Conservation (phyloP, 2,797 vertebrate species). For the Peromyscus eremicus region DNA sequence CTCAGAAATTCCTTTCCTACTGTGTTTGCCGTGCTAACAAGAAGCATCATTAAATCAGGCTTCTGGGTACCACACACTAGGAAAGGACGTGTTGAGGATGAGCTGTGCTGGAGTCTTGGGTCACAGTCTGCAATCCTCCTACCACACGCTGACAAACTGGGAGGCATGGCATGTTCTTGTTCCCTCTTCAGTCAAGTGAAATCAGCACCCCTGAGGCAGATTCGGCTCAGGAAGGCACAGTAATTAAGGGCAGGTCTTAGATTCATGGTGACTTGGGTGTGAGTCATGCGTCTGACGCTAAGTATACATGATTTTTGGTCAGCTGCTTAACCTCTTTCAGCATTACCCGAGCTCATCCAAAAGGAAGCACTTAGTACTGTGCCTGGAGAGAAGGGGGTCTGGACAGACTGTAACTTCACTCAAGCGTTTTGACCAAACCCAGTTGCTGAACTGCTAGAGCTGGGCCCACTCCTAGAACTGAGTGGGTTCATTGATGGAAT, state of each 20-base stretch:
- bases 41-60: neutral
- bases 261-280: neutral
- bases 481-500: neutral
- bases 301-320: too few species aligned
- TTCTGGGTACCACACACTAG: neutral
- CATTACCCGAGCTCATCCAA: too few species aligned
- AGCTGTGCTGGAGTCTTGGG: neutral
- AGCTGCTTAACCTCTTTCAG: too few species aligned
- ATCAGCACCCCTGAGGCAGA: neutral
- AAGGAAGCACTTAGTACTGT: neutral
- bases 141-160: neutral
- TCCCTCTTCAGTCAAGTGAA: neutral
- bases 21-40: neutral
- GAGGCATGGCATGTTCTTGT: neutral
- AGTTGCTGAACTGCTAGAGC: neutral
- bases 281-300: neutral
- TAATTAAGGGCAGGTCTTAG: neutral
- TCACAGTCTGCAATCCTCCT: neutral
- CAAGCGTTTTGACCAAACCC: neutral
- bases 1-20: neutral
- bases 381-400: neutral
- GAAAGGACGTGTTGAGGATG: neutral
- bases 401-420: neutral
- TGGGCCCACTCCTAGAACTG: neutral
- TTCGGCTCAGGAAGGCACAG: neutral